Conservation (phyloP, 2,888 invertebrate species). For the Acronicta leporina region DNA sequence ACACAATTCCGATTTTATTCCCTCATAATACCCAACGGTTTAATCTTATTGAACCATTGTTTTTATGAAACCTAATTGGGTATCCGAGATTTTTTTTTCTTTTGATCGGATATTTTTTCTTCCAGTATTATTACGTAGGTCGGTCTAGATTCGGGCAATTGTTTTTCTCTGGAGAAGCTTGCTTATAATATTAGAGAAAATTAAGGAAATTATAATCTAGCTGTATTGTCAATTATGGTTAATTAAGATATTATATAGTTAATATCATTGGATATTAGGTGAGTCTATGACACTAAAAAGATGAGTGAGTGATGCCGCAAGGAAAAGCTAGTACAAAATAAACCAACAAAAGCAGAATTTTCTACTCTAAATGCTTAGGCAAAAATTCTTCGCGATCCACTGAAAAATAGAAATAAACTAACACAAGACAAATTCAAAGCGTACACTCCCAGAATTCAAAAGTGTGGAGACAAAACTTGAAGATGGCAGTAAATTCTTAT, state of each 20-base stretch:
- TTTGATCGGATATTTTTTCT: slow-evolving; percentile 20
- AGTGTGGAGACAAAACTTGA: slow-evolving; percentile 53
- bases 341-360: neutral
- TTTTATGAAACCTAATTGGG: slow-evolving; percentile 46
- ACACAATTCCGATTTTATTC: slow-evolving; percentile 26
- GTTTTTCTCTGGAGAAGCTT: slow-evolving; percentile 1
- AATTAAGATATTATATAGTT: too few species aligned
- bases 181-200: neutral
- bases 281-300: neutral
- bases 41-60: slow-evolving; percentile 40
- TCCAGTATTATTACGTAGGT: slow-evolving; percentile 14
- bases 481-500: slow-evolving; percentile 52
- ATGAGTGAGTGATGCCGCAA: neutral
- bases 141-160: slow-evolving; percentile 24
- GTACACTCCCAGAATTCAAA: slow-evolving; percentile 49
- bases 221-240: too few species aligned
- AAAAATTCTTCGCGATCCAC: slow-evolving; percentile 20
- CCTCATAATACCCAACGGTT: slow-evolving; percentile 37
- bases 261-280: too few species aligned
- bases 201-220: too few species aligned
- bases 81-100: slow-evolving; percentile 34
- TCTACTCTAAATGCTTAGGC: slow-evolving; percentile 5
- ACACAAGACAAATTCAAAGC: slow-evolving; percentile 43
- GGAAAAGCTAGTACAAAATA: neutral
- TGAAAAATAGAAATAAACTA: slow-evolving; percentile 34